A percentile compares a stretch with the other conserved stretches of the same genome.
These are phyloP conservation scores for Tethya wilhelma DNA, from an alignment of 37 sponge, comb jelly and placozoan species.

Conservation along the genomic window DNA sequence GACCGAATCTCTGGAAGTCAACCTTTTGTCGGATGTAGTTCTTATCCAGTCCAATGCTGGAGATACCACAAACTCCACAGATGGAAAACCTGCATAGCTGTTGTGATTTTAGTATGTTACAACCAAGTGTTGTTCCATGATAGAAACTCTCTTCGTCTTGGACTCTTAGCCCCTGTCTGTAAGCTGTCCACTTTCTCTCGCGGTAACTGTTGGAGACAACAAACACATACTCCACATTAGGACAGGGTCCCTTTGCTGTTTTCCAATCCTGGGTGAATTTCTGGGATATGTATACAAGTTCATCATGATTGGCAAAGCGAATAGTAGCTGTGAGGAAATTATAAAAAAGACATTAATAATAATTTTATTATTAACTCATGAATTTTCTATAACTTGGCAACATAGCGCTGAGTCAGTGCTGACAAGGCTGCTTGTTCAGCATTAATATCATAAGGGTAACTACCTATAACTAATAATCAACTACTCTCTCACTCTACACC, in stretches of 20 bases:
- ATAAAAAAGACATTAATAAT: not conserved
- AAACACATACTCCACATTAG: not conserved
- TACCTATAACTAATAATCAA: too few relatives aligned
- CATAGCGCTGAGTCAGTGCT: too few relatives aligned
- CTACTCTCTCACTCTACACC: too few relatives aligned
- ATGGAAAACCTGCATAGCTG: conserved; percentile 14
- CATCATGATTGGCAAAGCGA: not conserved
- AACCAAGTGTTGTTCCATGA: conserved; percentile 67
- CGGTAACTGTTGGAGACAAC: not conserved
- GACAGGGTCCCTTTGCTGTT: not conserved
- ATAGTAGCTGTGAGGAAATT: not conserved
- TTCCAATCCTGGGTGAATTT: not conserved
- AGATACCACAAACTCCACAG: conserved; percentile 75
- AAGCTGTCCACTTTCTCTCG: conserved; percentile 2
- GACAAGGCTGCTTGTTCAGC: too few relatives aligned
- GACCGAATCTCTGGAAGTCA: conserved; percentile 46
- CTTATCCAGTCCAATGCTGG: conserved; percentile 33
- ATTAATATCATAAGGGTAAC: too few relatives aligned
- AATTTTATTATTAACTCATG: not conserved
- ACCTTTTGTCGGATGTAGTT: conserved; percentile 27
- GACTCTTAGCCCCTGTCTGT: not conserved
- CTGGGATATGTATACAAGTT: not conserved
- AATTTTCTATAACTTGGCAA: too few relatives aligned
- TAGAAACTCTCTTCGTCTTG: conserved; percentile 28
- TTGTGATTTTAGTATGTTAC: conserved; percentile 36